These are phyloP conservation scores for Dyspetes luteomarginatus DNA, from an alignment of 2,888 invertebrate genomes.

Conservation along the genomic window DNA sequence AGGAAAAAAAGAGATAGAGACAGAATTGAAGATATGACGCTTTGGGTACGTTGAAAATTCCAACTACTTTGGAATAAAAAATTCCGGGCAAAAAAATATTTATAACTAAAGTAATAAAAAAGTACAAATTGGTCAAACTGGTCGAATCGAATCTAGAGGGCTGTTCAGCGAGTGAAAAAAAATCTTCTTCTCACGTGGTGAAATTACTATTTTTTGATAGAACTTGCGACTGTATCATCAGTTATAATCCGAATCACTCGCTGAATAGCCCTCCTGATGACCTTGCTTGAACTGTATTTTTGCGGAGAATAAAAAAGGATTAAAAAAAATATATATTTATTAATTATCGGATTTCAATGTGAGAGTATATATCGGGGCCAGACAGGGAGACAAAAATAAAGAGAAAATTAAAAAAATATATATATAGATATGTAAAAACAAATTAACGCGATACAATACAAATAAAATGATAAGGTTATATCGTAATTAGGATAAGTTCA, in stretches of 20 bases:
- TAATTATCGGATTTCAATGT: conserved; percentile 57
- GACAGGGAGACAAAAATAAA: conserved; percentile 17
- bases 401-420: conserved; percentile 31
- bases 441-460: conserved; percentile 56
- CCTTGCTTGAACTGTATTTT: not conserved
- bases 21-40: not conserved
- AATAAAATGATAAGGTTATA: conserved; percentile 35
- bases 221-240: too few relatives aligned
- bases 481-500: not conserved
- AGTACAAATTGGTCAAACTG: too few relatives aligned
- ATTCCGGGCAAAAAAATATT: too few relatives aligned
- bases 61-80: too few relatives aligned
- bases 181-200: too few relatives aligned
- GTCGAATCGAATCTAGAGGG: too few relatives aligned
- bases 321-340: conserved; percentile 25
- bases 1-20: not conserved
- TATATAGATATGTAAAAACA: conserved; percentile 22
- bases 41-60: too few relatives aligned
- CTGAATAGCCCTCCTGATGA: too few relatives aligned
- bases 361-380: conserved; percentile 17
- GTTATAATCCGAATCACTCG: too few relatives aligned
- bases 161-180: not conserved
- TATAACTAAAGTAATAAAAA: too few relatives aligned
- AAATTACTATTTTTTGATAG: too few relatives aligned
- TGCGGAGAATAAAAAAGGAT: not conserved